Conservation (phyloP, 2,888 invertebrate species). For the Aspidiotus destructor region DNA sequence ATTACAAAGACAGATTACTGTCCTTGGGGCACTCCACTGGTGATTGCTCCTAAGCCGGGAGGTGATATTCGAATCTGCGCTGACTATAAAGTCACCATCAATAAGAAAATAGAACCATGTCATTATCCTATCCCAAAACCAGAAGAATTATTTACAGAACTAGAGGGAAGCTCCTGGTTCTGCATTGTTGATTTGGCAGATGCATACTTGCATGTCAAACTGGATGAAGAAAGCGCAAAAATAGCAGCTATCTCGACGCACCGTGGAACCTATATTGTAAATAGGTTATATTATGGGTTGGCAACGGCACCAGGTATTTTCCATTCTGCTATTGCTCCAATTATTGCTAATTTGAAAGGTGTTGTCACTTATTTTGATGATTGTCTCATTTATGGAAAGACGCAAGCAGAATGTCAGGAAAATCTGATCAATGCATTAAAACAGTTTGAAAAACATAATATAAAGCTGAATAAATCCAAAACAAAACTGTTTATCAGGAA, state of each 20-base stretch:
- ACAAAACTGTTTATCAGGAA: background rate
- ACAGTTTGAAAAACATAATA: background rate
- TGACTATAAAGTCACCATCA: slow-evolving; percentile 34
- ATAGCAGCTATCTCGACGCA: slow-evolving; percentile 14
- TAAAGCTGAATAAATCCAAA: background rate
- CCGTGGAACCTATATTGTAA: background rate
- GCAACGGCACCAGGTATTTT: slow-evolving; percentile 7
- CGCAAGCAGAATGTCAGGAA: background rate
- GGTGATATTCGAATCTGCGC: slow-evolving; percentile 30
- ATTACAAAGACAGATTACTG: slow-evolving; percentile 23
- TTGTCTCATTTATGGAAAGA: slow-evolving; percentile 10
- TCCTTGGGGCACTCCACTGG: slow-evolving; percentile 34
- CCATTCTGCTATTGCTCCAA: background rate
- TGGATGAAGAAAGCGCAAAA: slow-evolving; percentile 1
- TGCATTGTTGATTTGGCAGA: slow-evolving; percentile 30
- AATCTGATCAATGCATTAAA: background rate
- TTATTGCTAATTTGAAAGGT: no score
- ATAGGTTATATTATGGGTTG: slow-evolving; percentile 15
- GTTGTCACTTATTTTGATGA: slow-evolving; percentile 28
- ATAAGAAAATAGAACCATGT: slow-evolving; percentile 11
- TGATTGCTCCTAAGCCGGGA: slow-evolving; percentile 29
- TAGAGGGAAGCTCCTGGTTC: slow-evolving; percentile 26
- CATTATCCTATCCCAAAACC: slow-evolving; percentile 25
- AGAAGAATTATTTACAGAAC: slow-evolving; percentile 32
- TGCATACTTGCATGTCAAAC: slow-evolving; percentile 30